Conservation (phyloP, 2,797 vertebrate species). For the Hybognathus amarus region DNA sequence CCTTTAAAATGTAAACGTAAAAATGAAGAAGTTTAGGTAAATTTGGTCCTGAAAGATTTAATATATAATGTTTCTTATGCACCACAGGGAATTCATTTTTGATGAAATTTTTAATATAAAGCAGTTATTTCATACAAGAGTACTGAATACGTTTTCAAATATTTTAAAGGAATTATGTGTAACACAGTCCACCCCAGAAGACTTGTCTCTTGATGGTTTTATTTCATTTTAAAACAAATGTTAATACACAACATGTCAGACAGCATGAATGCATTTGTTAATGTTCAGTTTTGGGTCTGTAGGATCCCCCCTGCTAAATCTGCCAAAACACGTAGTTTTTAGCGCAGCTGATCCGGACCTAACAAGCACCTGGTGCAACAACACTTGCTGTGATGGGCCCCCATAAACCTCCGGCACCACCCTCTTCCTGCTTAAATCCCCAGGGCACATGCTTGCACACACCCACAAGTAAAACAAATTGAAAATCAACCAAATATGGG, state of each 20-base stretch:
- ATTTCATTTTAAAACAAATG: constrained; percentile 39
- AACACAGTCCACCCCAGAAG: not conserved
- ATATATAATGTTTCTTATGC: not conserved
- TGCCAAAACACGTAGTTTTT: constrained; percentile 15
- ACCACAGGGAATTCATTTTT: not conserved
- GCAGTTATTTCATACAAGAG: not conserved
- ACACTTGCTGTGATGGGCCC: constrained; percentile 59
- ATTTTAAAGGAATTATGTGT: not conserved
- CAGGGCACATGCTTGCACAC: constrained; percentile 67
- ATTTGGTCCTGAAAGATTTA: not conserved
- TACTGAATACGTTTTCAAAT: not conserved
- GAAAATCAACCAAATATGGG: constrained; percentile 5
- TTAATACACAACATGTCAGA: constrained; percentile 25
- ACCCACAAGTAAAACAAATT: constrained; percentile 41
- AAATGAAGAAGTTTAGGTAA: not conserved
- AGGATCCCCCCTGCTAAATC: not conserved
- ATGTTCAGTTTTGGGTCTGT: not conserved
- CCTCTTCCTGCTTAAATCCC: constrained; percentile 43
- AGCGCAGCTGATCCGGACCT: constrained; percentile 16
- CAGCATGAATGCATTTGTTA: constrained; percentile 35
- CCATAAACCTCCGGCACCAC: constrained; percentile 9
- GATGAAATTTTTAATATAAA: not conserved
- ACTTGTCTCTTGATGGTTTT: not conserved
- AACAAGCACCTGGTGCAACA: constrained; percentile 67
- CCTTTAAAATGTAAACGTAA: not conserved